Conservation (phyloP, 2,888 invertebrate species). For the Penaeus monodon region DNA sequence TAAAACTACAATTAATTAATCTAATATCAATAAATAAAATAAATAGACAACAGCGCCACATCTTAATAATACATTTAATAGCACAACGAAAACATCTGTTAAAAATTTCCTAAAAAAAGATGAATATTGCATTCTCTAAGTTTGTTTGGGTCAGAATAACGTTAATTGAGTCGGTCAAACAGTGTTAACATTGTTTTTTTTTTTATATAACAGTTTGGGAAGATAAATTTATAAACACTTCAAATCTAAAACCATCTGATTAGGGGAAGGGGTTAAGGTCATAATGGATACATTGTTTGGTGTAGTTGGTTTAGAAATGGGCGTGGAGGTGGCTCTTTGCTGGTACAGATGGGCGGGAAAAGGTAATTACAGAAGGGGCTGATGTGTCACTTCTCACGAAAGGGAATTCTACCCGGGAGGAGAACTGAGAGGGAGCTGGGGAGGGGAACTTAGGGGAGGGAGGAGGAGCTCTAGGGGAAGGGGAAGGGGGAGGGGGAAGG, state of each 20-base stretch:
- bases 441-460: background rate
- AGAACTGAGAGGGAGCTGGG: background rate
- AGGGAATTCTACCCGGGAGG: too few species aligned
- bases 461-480: background rate
- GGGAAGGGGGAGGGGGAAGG: background rate
- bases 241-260: too few species aligned
- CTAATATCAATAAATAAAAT: slow-evolving; percentile 41
- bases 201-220: too few species aligned
- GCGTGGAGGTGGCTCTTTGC: background rate
- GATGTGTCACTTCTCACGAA: too few species aligned
- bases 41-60: slow-evolving; percentile 37
- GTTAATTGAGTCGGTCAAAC: too few species aligned
- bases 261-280: too few species aligned
- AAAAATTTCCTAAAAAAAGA: background rate
- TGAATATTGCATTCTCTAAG: too few species aligned
- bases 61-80: slow-evolving; percentile 32
- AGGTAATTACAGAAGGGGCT: too few species aligned
- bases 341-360: background rate
- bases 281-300: background rate
- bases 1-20: slow-evolving; percentile 37
- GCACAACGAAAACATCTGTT: slow-evolving; percentile 26
- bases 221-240: too few species aligned
- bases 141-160: too few species aligned
- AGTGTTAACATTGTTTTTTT: too few species aligned
- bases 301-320: background rate